These are phyloP conservation scores for Antedon mediterranea DNA, from an alignment of 53 echinoderm and acorn worm species.

Conservation along the genomic window DNA sequence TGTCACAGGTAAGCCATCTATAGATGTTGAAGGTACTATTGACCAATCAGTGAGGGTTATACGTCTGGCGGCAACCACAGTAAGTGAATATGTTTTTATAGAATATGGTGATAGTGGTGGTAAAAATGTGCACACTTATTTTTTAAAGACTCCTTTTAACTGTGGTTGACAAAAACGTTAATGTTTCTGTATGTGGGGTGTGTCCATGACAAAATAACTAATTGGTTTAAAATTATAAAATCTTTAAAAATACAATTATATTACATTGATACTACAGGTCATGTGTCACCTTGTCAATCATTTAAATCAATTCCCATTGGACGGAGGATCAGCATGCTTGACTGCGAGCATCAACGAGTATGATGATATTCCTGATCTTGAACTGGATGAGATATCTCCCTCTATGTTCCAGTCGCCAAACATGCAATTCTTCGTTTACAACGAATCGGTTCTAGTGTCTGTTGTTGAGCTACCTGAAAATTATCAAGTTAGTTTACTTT, in stretches of 20 bases:
- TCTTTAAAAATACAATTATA: too few relatives aligned
- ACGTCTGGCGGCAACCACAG: not conserved
- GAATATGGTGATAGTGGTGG: not conserved
- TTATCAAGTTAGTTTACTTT: not conserved
- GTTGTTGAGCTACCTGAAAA: constrained; percentile 53
- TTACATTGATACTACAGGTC: constrained; percentile 30
- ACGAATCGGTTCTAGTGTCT: constrained; percentile 67
- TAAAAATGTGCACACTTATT: not conserved
- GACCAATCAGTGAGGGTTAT: not conserved
- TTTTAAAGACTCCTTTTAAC: too few relatives aligned
- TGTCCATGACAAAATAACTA: too few relatives aligned
- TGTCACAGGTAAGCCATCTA: not conserved
- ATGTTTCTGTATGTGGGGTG: too few relatives aligned
- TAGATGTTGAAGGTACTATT: not conserved
- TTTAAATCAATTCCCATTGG: constrained; percentile 86
- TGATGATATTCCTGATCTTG: constrained; percentile 52
- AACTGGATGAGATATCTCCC: constrained; percentile 66
- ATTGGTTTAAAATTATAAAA: too few relatives aligned
- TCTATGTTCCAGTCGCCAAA: constrained; percentile 77
- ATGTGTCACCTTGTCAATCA: constrained; percentile 77
- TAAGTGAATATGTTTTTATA: not conserved
- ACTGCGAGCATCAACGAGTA: constrained; percentile 78
- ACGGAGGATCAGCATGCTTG: constrained; percentile 78
- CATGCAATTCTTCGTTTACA: constrained; percentile 89
- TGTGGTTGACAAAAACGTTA: too few relatives aligned